Percentiles rank a stretch among this genome's conserved stretches.
Evolutionary conservation across 1,140 invertebrate species (phyloP).

Genomic region (Drosophila pandora): DNA sequence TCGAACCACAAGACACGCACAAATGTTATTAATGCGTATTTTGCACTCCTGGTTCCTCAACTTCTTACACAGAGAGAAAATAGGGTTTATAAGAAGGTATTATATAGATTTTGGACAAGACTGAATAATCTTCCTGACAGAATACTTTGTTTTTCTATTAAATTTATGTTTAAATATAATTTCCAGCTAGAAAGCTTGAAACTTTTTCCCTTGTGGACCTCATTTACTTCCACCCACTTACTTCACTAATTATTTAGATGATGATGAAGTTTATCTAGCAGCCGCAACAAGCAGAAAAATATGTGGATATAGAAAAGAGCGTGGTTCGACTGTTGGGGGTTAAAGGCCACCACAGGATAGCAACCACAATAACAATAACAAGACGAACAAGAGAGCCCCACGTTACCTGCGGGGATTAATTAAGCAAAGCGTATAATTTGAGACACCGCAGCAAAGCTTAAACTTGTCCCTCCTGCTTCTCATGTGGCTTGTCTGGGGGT

Average conservation of each 20-base stretch:
- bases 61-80: constrained; percentile 16
- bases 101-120: too few relatives aligned
- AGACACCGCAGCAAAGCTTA: constrained; percentile 41
- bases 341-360: constrained; percentile 38
- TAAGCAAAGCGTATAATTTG: constrained; percentile 68
- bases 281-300: constrained; percentile 39
- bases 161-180: too few relatives aligned
- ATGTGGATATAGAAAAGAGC: constrained; percentile 23
- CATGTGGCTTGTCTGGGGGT: constrained; percentile 11
- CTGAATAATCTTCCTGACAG: too few relatives aligned
- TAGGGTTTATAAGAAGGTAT: too few relatives aligned
- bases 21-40: constrained; percentile 68
- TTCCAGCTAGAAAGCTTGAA: neutral
- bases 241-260: constrained; percentile 36
- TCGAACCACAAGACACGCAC: constrained; percentile 58
- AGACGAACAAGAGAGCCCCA: constrained; percentile 31
- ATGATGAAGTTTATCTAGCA: constrained; percentile 57
- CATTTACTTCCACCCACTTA: constrained; percentile 1
- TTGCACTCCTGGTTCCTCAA: constrained; percentile 40
- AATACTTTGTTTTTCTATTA: too few relatives aligned
- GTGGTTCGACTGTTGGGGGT: constrained; percentile 17
- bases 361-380: constrained; percentile 24
- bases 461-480: constrained; percentile 18
- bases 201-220: constrained; percentile 1
- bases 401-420: constrained; percentile 67